Conservation (phyloP, 2,797 vertebrate species). For the Pseudomugil gertrudae region DNA sequence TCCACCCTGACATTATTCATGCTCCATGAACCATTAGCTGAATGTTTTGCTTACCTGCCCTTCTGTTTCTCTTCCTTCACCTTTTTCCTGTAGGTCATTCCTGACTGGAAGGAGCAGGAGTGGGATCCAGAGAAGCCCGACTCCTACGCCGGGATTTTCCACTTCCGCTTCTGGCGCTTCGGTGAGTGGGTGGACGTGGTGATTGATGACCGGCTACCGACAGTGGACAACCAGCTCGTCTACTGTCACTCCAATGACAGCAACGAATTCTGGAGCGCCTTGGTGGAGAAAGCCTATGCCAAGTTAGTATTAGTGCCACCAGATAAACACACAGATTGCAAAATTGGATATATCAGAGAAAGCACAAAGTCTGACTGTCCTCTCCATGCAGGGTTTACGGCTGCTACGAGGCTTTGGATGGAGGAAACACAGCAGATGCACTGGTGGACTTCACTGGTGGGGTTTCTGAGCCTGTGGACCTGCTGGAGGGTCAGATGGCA, state of each 20-base stretch:
- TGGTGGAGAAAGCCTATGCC: no score
- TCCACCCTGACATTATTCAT: slow-evolving; percentile 42
- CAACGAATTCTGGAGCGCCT: slow-evolving; percentile 46
- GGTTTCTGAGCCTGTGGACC: slow-evolving; percentile 91
- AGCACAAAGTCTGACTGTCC: neutral
- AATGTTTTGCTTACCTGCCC: slow-evolving; percentile 43
- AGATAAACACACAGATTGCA: neutral
- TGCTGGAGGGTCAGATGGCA: slow-evolving; percentile 87
- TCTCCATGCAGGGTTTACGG: slow-evolving; percentile 84
- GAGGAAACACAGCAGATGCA: slow-evolving; percentile 95
- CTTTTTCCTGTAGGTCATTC: slow-evolving; percentile 87
- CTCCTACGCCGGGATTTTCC: slow-evolving; percentile 92
- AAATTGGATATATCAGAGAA: neutral
- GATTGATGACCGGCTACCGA: slow-evolving; percentile 94
- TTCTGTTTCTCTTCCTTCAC: slow-evolving; percentile 5
- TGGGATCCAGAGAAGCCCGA: slow-evolving; percentile 90
- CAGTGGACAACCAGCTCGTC: slow-evolving; percentile 91
- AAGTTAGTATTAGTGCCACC: neutral
- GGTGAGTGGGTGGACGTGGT: slow-evolving; percentile 96
- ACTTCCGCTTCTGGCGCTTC: slow-evolving; percentile 97
- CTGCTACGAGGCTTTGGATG: slow-evolving; percentile 94
- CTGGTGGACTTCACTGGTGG: slow-evolving; percentile 97
- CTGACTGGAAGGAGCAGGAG: slow-evolving; percentile 97
- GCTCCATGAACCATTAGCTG: slow-evolving; percentile 8
- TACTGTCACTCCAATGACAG: slow-evolving; percentile 97